A percentile compares a stretch with the other conserved stretches of the same genome.
Conservation (phyloP, 2,797 vertebrate genomes). For the Steatocranus sp. region DNA sequence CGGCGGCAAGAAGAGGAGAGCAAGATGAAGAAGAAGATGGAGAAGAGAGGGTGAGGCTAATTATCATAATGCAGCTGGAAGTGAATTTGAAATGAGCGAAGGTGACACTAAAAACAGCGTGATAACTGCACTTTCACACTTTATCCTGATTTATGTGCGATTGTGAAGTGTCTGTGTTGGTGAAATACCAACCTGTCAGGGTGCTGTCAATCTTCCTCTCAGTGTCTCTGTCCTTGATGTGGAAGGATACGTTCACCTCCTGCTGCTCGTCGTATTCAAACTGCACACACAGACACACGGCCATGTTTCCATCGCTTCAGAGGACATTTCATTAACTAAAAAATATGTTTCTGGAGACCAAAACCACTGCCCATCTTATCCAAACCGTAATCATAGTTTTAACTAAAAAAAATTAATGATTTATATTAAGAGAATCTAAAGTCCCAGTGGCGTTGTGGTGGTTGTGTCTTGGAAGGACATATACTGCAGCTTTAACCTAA, state of each 20-base stretch:
- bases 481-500: not conserved
- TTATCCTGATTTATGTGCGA: not conserved
- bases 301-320: not conserved
- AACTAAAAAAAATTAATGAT: not conserved
- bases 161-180: not conserved
- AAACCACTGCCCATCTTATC: not conserved
- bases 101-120: not conserved
- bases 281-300: constrained; percentile 58
- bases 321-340: not conserved
- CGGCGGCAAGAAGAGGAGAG: not conserved
- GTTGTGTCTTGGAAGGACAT: not conserved
- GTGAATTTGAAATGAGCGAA: not conserved
- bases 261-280: constrained; percentile 82
- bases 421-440: not conserved
- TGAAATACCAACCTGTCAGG: constrained; percentile 80
- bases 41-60: not conserved
- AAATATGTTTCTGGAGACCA: not conserved
- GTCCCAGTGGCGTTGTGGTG: not conserved
- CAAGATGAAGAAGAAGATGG: not conserved
- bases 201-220: constrained; percentile 89
- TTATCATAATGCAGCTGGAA: not conserved
- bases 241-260: constrained; percentile 84
- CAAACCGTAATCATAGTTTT: not conserved
- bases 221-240: constrained; percentile 73
- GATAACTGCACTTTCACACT: not conserved